Conservation (phyloP, 2,113 vertebrate species). For the Colius striatus region DNA sequence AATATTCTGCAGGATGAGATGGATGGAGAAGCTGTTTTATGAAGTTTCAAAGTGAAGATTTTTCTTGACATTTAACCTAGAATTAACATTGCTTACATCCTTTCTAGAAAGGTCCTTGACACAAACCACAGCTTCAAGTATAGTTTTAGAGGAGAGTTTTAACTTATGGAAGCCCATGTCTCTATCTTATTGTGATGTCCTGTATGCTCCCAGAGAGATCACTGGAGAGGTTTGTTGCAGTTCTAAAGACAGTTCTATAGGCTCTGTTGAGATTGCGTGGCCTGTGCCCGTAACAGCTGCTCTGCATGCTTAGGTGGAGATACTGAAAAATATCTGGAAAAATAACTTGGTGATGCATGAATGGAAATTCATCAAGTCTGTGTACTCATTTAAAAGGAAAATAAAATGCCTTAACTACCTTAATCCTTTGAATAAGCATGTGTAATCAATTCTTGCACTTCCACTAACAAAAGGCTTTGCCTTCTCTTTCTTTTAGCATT, state of each 20-base stretch:
- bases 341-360: background rate
- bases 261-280: background rate
- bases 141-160: background rate
- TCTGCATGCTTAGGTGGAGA: background rate
- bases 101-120: background rate
- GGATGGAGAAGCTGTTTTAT: background rate
- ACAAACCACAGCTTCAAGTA: background rate
- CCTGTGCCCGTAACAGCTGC: background rate
- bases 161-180: accelerated
- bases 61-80: background rate
- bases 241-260: background rate
- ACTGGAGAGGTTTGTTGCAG: background rate
- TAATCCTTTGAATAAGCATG: background rate
- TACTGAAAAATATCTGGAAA: background rate
- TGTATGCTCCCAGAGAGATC: background rate
- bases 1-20: background rate
- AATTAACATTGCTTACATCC: background rate
- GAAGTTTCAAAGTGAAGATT: background rate
- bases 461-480: background rate
- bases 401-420: background rate
- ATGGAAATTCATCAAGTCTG: background rate
- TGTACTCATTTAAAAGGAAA: background rate
- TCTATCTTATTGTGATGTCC: background rate
- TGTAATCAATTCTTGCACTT: background rate
- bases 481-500: background rate